phyloP scores from a whole-genome alignment of 2,113 vertebrate genomes.

The Todiramphus saurophagus region DNA sequence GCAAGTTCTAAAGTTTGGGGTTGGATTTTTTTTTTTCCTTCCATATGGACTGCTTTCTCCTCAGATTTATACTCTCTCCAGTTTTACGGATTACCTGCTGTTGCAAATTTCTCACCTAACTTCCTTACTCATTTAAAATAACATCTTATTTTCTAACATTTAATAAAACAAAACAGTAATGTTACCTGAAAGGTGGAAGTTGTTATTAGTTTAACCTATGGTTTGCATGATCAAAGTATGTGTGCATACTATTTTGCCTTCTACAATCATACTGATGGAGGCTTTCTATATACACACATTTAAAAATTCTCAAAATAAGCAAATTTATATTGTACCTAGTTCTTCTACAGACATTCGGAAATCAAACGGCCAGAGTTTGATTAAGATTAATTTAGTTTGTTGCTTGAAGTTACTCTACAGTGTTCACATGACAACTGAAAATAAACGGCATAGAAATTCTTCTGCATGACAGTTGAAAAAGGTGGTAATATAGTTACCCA shows the following conservation, averaged over 20 bases:
- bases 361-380: background rate
- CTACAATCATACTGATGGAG: background rate
- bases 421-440: background rate
- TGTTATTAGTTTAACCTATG: background rate
- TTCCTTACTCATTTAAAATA: background rate
- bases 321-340: background rate
- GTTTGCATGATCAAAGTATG: background rate
- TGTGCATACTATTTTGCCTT: background rate
- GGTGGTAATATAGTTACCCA: background rate
- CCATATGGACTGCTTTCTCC: background rate
- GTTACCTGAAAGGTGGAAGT: background rate
- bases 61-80: background rate
- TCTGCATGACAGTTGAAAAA: background rate
- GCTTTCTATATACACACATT: background rate
- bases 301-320: background rate
- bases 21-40: background rate
- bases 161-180: background rate
- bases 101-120: background rate
- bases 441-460: background rate
- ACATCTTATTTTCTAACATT: background rate
- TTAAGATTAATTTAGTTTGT: background rate
- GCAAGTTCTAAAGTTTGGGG: background rate
- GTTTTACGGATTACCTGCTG: background rate
- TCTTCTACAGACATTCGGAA: background rate
- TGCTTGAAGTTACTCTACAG: background rate